phyloP scores from a whole-genome alignment of 2,888 invertebrate species.

The Portevinia maculata region DNA sequence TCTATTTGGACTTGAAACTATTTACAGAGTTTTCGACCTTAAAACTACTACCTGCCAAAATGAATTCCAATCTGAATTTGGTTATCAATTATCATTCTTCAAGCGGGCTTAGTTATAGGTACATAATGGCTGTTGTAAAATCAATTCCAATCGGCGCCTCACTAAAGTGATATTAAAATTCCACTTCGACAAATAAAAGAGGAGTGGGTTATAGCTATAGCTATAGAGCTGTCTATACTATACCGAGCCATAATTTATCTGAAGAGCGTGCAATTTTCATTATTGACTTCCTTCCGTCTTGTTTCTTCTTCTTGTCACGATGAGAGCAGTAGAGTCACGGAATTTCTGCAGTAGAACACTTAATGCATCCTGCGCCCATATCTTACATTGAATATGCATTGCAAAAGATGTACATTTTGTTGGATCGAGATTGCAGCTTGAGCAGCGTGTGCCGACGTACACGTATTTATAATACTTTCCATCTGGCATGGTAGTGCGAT shows the following conservation, averaged over 20 bases:
- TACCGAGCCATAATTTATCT: slow-evolving; percentile 64
- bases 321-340: slow-evolving; percentile 9
- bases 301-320: slow-evolving; percentile 24
- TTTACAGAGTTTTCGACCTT: slow-evolving; percentile 58
- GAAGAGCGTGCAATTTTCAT: slow-evolving; percentile 69
- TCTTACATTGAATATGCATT: slow-evolving; percentile 10
- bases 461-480: slow-evolving; percentile 69
- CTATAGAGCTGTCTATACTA: slow-evolving; percentile 29
- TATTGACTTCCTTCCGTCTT: slow-evolving; percentile 71
- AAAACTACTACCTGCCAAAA: slow-evolving; percentile 35
- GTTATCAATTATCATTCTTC: slow-evolving; percentile 53
- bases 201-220: slow-evolving; percentile 11
- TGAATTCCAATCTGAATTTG: slow-evolving; percentile 60
- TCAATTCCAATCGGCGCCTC: slow-evolving; percentile 48
- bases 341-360: slow-evolving; percentile 54
- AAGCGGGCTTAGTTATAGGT: background rate
- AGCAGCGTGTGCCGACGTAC: slow-evolving; percentile 62
- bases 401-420: slow-evolving; percentile 18
- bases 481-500: slow-evolving; percentile 61
- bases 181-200: slow-evolving; percentile 35
- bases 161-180: slow-evolving; percentile 57
- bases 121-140: slow-evolving; percentile 55
- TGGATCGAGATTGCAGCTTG: slow-evolving; percentile 38
- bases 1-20: slow-evolving; percentile 29
- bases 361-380: slow-evolving; percentile 63